Conservation (phyloP, 2,888 invertebrate genomes). For the Philonicus albiceps region DNA sequence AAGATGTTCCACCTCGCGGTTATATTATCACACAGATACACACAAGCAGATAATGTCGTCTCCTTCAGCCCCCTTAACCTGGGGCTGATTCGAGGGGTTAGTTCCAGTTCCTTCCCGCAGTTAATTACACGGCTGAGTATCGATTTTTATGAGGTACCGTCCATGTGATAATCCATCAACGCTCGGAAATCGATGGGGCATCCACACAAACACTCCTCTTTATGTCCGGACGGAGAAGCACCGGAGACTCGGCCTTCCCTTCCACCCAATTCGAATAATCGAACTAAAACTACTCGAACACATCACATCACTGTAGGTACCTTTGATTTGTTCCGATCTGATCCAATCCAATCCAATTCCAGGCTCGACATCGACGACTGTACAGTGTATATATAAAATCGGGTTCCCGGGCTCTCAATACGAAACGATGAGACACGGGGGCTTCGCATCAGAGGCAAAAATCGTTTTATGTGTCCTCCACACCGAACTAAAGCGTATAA, state of each 20-base stretch:
- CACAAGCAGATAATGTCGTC: background rate
- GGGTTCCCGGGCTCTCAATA: background rate
- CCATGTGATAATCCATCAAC: background rate
- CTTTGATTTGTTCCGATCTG: conserved; percentile 40
- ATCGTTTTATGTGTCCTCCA: conserved; percentile 27
- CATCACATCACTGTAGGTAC: conserved; percentile 19
- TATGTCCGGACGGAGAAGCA: background rate
- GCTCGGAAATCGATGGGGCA: background rate
- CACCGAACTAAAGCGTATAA: background rate
- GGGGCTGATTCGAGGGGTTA: background rate
- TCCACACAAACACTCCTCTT: background rate
- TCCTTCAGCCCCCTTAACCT: background rate
- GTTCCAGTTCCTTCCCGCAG: background rate
- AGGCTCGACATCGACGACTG: background rate
- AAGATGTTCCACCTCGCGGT: background rate
- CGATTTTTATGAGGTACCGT: background rate
- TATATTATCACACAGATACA: background rate
- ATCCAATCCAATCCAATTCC: conserved; percentile 18
- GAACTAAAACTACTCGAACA: conserved; percentile 34
- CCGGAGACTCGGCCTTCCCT: background rate
- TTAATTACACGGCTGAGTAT: conserved; percentile 11
- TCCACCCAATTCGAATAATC: conserved; percentile 9
- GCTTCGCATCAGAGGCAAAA: background rate
- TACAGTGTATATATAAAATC: conserved; percentile 2
- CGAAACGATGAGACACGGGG: background rate